Conservation (phyloP, 2,113 vertebrate genomes). For the Balaenoptera acutorostrata region DNA sequence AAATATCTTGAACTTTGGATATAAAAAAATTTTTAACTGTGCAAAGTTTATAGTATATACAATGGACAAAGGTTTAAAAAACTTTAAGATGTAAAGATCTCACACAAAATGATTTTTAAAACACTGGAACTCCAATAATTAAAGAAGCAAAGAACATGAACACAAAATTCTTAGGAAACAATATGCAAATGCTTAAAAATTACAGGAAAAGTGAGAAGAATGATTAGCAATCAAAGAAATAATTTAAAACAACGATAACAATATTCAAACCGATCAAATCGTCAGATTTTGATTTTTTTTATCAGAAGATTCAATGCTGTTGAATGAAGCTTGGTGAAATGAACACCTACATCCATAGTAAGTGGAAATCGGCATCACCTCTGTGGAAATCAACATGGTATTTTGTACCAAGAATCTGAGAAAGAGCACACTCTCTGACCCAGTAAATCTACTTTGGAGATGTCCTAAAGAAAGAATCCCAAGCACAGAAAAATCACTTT, state of each 20-base stretch:
- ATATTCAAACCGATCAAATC: background rate
- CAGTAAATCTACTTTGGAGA: background rate
- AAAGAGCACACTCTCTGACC: background rate
- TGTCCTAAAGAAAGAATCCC: background rate
- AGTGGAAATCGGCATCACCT: accelerated
- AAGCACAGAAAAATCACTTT: background rate
- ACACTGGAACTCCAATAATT: background rate
- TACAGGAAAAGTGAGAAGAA: background rate
- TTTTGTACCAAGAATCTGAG: background rate
- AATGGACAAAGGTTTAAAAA: background rate
- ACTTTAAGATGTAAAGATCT: background rate
- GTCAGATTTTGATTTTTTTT: background rate
- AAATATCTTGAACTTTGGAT: background rate
- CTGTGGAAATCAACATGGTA: too few relatives aligned
- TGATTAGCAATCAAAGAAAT: background rate
- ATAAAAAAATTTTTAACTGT: background rate
- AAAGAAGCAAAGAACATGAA: background rate
- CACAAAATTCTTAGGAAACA: background rate
- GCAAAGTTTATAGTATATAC: background rate
- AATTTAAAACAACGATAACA: background rate
- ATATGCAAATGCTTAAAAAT: background rate
- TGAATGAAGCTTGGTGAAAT: background rate
- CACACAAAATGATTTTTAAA: background rate
- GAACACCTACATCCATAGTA: too few relatives aligned
- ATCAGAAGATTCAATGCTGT: background rate